These are phyloP conservation scores for Manis javanica DNA, from an alignment of 2,797 vertebrate genomes.

Conservation along the genomic window DNA sequence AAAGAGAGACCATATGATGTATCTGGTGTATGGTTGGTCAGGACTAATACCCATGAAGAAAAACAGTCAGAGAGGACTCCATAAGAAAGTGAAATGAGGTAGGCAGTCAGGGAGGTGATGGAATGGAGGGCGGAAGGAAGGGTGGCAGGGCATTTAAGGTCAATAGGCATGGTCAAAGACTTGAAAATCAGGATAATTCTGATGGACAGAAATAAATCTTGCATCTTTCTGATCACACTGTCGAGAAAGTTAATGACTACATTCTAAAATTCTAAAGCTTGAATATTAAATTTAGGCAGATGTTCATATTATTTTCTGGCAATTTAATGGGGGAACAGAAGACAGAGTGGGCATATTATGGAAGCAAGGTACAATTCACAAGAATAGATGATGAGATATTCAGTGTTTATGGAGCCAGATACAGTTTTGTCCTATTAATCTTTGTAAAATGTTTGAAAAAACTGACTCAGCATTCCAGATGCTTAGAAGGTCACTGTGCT, in stretches of 20 bases:
- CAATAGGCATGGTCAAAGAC: fast-evolving
- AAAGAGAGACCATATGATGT: background rate
- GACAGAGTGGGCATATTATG: background rate
- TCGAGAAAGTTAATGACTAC: background rate
- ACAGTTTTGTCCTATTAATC: constrained; percentile 37
- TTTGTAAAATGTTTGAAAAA: constrained; percentile 50
- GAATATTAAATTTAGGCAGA: background rate
- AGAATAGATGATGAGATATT: background rate
- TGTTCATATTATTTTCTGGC: background rate
- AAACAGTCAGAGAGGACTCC: background rate
- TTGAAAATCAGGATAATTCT: background rate
- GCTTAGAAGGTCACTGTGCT: background rate
- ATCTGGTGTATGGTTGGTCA: background rate
- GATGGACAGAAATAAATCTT: background rate
- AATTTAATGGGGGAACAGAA: background rate
- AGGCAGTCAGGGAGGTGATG: background rate
- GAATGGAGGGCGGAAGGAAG: fast-evolving
- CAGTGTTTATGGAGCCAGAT: background rate
- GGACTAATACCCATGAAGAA: fast-evolving
- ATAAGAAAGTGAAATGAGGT: background rate
- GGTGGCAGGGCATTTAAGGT: background rate
- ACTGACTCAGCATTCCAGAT: constrained; percentile 44
- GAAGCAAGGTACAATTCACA: background rate
- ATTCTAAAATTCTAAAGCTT: background rate
- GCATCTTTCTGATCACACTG: background rate